These are phyloP conservation scores for Bradypus variegatus DNA, from an alignment of 2,797 vertebrate genomes.

Conservation along the genomic window DNA sequence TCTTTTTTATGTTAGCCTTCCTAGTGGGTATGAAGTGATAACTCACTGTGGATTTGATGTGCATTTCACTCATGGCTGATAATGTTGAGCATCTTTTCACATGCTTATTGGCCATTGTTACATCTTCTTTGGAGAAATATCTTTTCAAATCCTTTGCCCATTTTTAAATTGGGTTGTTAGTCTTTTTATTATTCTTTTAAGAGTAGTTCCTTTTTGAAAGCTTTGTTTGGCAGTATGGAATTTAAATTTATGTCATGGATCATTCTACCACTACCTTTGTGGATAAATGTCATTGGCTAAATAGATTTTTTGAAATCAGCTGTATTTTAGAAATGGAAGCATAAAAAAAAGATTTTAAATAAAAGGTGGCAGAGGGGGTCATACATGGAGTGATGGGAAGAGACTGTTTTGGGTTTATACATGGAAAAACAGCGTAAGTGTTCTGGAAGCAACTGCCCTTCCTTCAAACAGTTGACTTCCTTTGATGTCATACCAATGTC, in stretches of 20 bases:
- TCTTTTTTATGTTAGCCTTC: background rate
- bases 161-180: constrained; percentile 9
- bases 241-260: constrained; percentile 11
- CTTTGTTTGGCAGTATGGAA: constrained; percentile 22
- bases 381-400: background rate
- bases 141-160: constrained; percentile 16
- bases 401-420: background rate
- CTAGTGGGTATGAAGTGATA: background rate
- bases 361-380: background rate
- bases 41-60: background rate
- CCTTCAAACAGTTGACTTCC: background rate
- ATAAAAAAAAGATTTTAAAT: constrained; percentile 6
- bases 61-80: background rate
- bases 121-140: constrained; percentile 6
- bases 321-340: background rate
- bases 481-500: background rate
- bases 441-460: constrained; percentile 14
- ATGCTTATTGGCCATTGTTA: background rate
- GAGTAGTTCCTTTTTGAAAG: constrained; percentile 20
- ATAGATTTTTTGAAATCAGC: constrained; percentile 18
- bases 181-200: constrained; percentile 28
- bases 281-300: constrained; percentile 24
- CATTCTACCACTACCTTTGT: background rate
- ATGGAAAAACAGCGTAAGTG: background rate
- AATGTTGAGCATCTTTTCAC: background rate